Conservation (phyloP, 2,797 vertebrate species). For the Yasuhikotakia modesta region DNA sequence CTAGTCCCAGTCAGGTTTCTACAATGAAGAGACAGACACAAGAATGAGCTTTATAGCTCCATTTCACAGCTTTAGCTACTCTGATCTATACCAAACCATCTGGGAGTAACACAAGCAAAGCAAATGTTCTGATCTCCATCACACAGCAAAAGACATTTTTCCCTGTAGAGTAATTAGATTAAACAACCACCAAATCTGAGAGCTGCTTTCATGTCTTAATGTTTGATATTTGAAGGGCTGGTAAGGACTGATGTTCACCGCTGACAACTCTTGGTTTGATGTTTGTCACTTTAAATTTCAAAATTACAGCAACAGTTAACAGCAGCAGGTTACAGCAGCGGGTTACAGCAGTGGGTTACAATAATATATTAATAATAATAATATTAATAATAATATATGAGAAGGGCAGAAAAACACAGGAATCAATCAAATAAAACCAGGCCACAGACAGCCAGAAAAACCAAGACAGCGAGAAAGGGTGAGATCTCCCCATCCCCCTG, state of each 20-base stretch:
- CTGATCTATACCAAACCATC: not conserved
- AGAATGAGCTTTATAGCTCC: not conserved
- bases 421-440: conserved; percentile 49
- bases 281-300: not conserved
- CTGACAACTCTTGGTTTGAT: not conserved
- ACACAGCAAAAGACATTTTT: conserved; percentile 15
- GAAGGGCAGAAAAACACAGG: not conserved
- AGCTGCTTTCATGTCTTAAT: conserved; percentile 14
- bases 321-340: not conserved
- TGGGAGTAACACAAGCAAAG: conserved; percentile 13
- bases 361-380: too few species aligned
- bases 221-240: conserved; percentile 20
- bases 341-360: too few species aligned
- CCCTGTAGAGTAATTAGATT: conserved; percentile 17
- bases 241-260: not conserved
- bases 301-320: too few species aligned
- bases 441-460: conserved; percentile 40
- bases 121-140: conserved; percentile 14
- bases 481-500: conserved; percentile 47
- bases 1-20: conserved; percentile 26
- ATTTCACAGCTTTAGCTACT: conserved; percentile 6
- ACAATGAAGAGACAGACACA: conserved; percentile 24
- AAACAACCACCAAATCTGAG: conserved; percentile 4
- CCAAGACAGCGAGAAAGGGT: conserved; percentile 9
- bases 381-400: not conserved